Conservation (phyloP, 2,888 invertebrate species). For the Phoronis australis region DNA sequence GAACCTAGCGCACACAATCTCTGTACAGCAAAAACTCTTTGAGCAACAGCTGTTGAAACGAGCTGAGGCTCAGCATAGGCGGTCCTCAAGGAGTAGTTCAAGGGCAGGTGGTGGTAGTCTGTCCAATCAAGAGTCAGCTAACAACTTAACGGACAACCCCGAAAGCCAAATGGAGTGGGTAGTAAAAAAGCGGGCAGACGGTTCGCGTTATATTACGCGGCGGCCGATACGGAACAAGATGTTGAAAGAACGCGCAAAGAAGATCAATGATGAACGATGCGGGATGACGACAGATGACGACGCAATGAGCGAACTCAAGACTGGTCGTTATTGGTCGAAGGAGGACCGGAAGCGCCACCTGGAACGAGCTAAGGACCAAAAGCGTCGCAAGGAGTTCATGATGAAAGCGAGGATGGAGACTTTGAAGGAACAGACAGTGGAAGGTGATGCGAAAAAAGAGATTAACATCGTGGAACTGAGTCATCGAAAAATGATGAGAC, state of each 20-base stretch:
- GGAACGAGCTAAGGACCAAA: slow-evolving; percentile 65
- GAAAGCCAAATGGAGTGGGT: slow-evolving; percentile 61
- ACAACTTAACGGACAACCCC: neutral
- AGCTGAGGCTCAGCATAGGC: neutral
- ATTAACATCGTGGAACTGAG: slow-evolving; percentile 53
- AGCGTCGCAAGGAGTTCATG: slow-evolving; percentile 51
- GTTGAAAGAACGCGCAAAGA: slow-evolving; percentile 64
- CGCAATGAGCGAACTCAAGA: slow-evolving; percentile 70
- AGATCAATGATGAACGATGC: slow-evolving; percentile 64
- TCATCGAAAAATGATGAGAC: slow-evolving; percentile 60
- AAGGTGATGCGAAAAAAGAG: slow-evolving; percentile 48
- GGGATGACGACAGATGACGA: slow-evolving; percentile 73
- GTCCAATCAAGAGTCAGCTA: neutral
- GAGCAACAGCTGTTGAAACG: slow-evolving; percentile 42
- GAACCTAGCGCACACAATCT: slow-evolving; percentile 66
- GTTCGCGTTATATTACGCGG: slow-evolving; percentile 70
- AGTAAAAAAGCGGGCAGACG: slow-evolving; percentile 71
- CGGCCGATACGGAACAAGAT: slow-evolving; percentile 65
- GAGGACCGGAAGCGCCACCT: slow-evolving; percentile 71
- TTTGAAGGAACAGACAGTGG: slow-evolving; percentile 51
- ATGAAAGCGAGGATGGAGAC: slow-evolving; percentile 45
- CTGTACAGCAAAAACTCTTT: slow-evolving; percentile 62
- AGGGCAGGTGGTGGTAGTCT: neutral
- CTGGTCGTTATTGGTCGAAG: slow-evolving; percentile 70
- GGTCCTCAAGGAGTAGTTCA: slow-evolving; percentile 9